Conservation (phyloP, 2,113 vertebrate species). For the Hippoglossus stenolepis region DNA sequence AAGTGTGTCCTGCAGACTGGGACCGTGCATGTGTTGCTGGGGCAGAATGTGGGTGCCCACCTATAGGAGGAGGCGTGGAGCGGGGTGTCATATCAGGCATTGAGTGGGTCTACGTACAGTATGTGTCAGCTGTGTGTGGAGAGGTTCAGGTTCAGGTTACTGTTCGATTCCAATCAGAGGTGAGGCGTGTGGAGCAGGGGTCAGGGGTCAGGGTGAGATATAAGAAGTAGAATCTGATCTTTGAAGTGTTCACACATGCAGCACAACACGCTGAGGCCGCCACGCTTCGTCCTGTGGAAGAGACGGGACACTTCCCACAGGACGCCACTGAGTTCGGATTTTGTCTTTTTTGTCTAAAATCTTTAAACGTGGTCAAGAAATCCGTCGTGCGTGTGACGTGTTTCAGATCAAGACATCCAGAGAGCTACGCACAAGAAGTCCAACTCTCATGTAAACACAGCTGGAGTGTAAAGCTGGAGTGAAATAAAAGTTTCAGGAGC, state of each 20-base stretch:
- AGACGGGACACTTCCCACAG: not conserved
- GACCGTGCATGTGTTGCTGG: conserved; percentile 25
- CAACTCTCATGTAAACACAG: not conserved
- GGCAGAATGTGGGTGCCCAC: not conserved
- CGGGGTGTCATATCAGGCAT: not conserved
- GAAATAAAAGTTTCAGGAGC: not conserved
- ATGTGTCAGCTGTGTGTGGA: not conserved
- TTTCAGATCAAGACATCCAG: too few species aligned
- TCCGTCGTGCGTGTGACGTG: too few species aligned
- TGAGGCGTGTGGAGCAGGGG: not conserved
- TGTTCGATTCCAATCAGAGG: not conserved
- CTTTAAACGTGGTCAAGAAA: too few species aligned
- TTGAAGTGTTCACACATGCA: not conserved
- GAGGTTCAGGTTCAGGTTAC: not conserved
- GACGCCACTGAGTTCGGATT: too few species aligned
- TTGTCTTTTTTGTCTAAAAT: too few species aligned
- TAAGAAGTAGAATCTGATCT: too few species aligned
- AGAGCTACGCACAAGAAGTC: too few species aligned
- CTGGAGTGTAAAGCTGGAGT: not conserved
- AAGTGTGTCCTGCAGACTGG: conserved; percentile 12
- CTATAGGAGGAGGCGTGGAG: conserved; percentile 1
- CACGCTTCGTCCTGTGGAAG: not conserved
- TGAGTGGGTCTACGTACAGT: not conserved
- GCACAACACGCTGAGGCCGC: too few species aligned
- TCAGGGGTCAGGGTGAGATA: too few species aligned